Evolutionary conservation across 2,113 vertebrate species (phyloP).

Genomic region (Calidris pygmaea): DNA sequence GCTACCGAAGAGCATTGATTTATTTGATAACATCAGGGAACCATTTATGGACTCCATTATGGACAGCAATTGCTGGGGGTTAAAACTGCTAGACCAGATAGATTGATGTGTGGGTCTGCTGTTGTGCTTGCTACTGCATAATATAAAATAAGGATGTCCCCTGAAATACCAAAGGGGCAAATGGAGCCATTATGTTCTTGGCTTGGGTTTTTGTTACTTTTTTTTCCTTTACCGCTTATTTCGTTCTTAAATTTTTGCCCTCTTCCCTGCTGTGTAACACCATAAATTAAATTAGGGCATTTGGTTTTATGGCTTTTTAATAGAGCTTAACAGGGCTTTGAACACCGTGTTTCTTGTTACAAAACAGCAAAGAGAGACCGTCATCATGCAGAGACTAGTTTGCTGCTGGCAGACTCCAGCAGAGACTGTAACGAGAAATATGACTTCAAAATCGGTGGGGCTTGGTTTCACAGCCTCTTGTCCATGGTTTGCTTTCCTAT

Average conservation of each 20-base stretch:
- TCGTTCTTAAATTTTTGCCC: not conserved
- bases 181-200: not conserved
- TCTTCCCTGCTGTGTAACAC: not conserved
- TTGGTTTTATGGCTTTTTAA: not conserved
- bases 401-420: not conserved
- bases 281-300: not conserved
- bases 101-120: constrained; percentile 57
- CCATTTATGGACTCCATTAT: constrained; percentile 44
- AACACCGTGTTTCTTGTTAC: not conserved
- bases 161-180: not conserved
- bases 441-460: not conserved
- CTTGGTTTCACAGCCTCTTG: not conserved
- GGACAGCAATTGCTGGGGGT: not conserved
- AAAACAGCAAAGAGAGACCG: not conserved
- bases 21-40: constrained; percentile 67
- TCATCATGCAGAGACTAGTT: not conserved
- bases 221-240: not conserved
- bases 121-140: constrained; percentile 52
- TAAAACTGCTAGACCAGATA: not conserved
- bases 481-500: not conserved
- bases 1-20: constrained; percentile 54
- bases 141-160: not conserved
- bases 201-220: not conserved
- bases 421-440: not conserved
- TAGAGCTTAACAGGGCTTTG: not conserved